Base-by-base conservation (phyloP, 2,797 vertebrate genomes). In the Australoheros facetus region DNA sequence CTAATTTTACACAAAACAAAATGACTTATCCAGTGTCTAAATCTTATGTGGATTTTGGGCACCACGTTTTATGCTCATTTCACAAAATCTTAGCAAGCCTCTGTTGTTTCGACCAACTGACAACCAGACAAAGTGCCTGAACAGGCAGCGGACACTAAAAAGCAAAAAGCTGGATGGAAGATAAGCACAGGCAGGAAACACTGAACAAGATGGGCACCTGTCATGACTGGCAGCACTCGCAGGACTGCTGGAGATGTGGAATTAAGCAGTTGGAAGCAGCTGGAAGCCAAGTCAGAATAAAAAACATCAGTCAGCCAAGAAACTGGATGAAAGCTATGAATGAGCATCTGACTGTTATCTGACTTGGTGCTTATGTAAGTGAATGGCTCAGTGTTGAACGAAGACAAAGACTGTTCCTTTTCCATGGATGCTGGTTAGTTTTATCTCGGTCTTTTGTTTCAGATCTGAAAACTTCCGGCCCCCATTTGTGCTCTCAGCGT, bases 181-280 rank as follows among this genome's bases (percentile, higher is more conserved):
- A 91, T 58, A 91, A 90, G 94, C 94, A 92, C 74, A 94, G 92
- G 93, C 93, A 92, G 88, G 89, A 93, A 88, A 95, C 91, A 93
- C 87, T 90, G 84, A 92, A 91, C 90, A 90, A 87, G 88, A 93
- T 89, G 90, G 75, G 71, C 78, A 82, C 84, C 87, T 86, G 82
- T 75, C 77, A 73, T 75, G 77, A 83, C 66, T 70, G 80, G 86
- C 80, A 78, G 88, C 39, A 1, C 80, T 88, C 78, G 80, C 56
- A 77, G 84, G 84, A 57, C 84, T 76, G 75, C 37, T 80, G 84
- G 55, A 78, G 81, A 90, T 71, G 77, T 59, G 30, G 48, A 75
- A 30, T 74, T 77, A 79, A 71, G 78, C 80, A 69, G 60, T 75
- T 84, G 80, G 84, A 91, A 81, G 86, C 77, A 88, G 88, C 79